Base-by-base conservation (phyloP, 2,797 vertebrate genomes). In the Arrhamphus sclerolepis region DNA sequence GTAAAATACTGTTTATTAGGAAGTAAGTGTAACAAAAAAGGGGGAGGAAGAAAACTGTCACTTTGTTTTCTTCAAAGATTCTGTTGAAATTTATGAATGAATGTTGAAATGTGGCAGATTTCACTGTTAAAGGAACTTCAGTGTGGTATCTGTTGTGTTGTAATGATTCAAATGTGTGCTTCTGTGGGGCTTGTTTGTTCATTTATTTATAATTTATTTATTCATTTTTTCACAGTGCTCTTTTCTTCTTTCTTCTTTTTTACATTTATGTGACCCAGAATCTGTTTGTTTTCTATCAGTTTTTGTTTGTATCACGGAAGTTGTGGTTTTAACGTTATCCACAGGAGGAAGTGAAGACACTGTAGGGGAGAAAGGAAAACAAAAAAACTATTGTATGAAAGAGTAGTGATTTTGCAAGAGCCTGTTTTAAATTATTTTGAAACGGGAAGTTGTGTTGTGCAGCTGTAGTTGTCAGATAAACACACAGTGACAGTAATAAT, bases 261-360 rank as follows among this genome's bases (percentile, higher is more conserved):
- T 46, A 11, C 14, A 6, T 10, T 46, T 21, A 43, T 59, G 54
- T 18, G 22, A 21, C 43, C 16, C 39, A 52, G 43, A 79, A 53
- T 46, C 56, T 20, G 54, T 65, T 70, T 77, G 55, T 66, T 72
- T 61, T 63, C 31, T 70, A 17, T 66, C 20, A 64, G 58, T 67
- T 72, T 62, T 63, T 83, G 79, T 84, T 85, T 80, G 56, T 70
- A 64, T 72, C 82, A 76, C 83, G 88, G 90, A 92, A 90, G 89
- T 89, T 89, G 90, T 87, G 89, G 91, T 90, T 91, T 86, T 81
- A 70, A 75, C 79, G 78, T 81, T 81, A 66, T 84, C 67, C 74
- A 83, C 77, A 85, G 88, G 87, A 90, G 91, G 91, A 94, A 92
- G 88, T 89, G 81, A 90, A 83, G 84, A 87, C 84, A 49, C 62